Evolutionary conservation across 2,888 invertebrate genomes (phyloP), one percentile per base, ranked within the genome.

Genomic region (Caenorhabditis doughertyi): DNA sequence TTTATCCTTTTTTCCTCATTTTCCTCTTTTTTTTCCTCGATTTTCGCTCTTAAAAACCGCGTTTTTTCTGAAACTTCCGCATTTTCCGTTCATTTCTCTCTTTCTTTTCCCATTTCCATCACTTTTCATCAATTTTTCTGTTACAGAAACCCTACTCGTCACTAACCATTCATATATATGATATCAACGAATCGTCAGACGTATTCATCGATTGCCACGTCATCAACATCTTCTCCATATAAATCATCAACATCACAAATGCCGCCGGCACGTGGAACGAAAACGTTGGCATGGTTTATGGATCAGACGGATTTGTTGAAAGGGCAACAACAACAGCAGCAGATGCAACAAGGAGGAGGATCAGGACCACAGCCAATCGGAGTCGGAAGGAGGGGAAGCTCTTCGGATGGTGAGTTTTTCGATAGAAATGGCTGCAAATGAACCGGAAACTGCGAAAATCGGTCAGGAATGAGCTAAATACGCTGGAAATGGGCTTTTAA

Each of bases 261-360:
- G 77, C 77, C 77, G 23, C 67, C 80, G 39, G 71, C 84, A 16
- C 72, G 86, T 27, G 83, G 83, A n/a, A 51, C 81, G 35, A 88
- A 88, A 67, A 87, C 88, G 2, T 84, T 88, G 47, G 88, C 83
- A 44, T 88, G 88, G 88, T 88, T 88, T 55, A 79, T 88, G 79
- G 77, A 76, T 39, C 39, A 39, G 27, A 58, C 64, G 42, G 84
- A 81, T 51, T 49, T 85, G 18, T 56, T 84, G 64, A 83, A 80
- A 18, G 44, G 44, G 39, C 39, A 70, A 29, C 56, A 32, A 18
- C 56, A 51, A 51, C 64, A 68, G 13, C 65, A 51, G n/a, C 18
- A 27, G 3, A 7, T n/a, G 27, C 27, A 27, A 5, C 21, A 8
- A 47, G 44, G 44, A 47, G 18, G n/a, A n/a, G n/a, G n/a, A n/a